Percentiles rank a stretch among this genome's conserved stretches.
Evolutionary conservation across 92 coral and sea anemone genomes (phyloP).

Genomic region (Pocillopora meandrina): DNA sequence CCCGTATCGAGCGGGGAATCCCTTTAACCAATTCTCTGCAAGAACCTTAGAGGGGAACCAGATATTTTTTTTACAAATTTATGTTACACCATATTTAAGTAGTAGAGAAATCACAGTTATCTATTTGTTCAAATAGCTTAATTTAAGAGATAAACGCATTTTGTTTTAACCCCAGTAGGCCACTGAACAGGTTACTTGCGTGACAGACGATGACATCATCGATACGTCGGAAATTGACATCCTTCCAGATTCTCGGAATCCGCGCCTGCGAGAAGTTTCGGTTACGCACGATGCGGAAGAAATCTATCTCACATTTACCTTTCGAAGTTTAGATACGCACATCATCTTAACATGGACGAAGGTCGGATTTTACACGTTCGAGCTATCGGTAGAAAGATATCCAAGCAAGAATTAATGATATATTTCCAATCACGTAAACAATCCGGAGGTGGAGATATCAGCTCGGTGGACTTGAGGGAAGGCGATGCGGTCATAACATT

Average conservation of each 20-base stretch:
- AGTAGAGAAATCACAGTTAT: no score
- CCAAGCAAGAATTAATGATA: conserved; percentile 32
- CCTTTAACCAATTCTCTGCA: no score
- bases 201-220: background rate
- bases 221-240: background rate
- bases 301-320: background rate
- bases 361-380: conserved; percentile 22
- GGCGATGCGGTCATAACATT: conserved; percentile 44
- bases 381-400: conserved; percentile 3
- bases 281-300: conserved; percentile 16
- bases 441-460: conserved; percentile 60
- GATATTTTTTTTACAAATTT: no score
- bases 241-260: background rate
- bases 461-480: conserved; percentile 15
- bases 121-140: no score
- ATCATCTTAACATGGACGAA: background rate
- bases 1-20: no score
- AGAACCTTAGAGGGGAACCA: no score
- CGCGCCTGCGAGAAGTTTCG: background rate
- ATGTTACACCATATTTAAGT: no score
- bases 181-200: no score
- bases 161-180: no score
- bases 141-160: no score
- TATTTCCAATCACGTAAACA: conserved; percentile 49
- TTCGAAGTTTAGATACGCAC: no score